These are phyloP conservation scores for Hesperia comma DNA, from an alignment of 2,888 invertebrate genomes.

Conservation along the genomic window DNA sequence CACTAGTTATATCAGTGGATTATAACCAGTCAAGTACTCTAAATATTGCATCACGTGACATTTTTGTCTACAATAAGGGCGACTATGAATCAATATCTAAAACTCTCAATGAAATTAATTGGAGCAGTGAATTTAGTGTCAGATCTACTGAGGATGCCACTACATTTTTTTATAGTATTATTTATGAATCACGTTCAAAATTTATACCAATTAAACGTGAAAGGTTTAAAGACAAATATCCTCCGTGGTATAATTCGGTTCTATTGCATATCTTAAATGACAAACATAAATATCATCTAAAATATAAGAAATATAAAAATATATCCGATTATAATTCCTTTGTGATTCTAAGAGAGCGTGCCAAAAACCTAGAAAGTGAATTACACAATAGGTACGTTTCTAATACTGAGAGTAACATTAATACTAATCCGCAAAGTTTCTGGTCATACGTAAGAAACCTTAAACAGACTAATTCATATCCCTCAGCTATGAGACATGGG, in stretches of 20 bases:
- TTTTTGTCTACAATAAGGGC: background rate
- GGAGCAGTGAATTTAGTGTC: background rate
- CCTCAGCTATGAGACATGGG: constrained; percentile 1
- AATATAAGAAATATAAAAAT: constrained; percentile 9
- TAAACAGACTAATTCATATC: background rate
- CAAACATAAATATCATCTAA: constrained; percentile 6
- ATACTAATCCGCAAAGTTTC: constrained; percentile 1
- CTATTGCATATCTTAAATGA: constrained; percentile 2
- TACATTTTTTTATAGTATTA: constrained; percentile 4
- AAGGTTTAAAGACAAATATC: background rate
- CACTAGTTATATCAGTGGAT: background rate
- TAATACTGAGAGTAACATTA: background rate
- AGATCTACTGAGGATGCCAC: background rate
- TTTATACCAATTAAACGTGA: background rate
- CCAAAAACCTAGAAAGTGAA: constrained; percentile 3
- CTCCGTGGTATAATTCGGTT: background rate
- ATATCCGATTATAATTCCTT: constrained; percentile 9
- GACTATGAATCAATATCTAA: constrained; percentile 10
- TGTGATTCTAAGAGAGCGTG: constrained; percentile 7
- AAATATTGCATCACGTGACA: background rate
- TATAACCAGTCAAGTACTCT: background rate
- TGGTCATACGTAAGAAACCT: constrained; percentile 13
- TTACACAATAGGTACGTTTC: constrained; percentile 1
- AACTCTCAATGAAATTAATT: background rate
- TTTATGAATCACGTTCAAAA: constrained; percentile 1